Conservation (phyloP, 2,113 vertebrate genomes). For the Phylloscopus trochilus region DNA sequence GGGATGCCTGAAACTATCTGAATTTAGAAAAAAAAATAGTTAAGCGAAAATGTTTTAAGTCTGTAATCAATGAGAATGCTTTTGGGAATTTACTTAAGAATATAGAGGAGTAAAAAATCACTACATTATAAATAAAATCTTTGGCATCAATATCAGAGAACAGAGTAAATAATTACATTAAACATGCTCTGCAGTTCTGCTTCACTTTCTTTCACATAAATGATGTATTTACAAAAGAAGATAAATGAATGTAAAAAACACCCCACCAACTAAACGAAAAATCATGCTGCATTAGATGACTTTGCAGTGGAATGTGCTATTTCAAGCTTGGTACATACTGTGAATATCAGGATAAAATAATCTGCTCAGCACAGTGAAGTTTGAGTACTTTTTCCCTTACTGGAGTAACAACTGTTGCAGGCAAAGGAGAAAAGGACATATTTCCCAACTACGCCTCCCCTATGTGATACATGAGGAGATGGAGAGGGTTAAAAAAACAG, state of each 20-base stretch:
- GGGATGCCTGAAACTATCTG: neutral
- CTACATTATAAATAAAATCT: neutral
- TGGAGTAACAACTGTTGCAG: neutral
- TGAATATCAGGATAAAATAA: neutral
- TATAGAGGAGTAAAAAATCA: neutral
- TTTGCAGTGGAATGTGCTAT: neutral
- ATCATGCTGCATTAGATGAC: neutral
- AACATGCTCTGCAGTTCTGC: neutral
- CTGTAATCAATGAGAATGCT: neutral
- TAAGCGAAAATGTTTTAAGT: neutral
- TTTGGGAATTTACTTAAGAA: neutral
- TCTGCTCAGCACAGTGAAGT: neutral
- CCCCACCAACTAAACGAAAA: neutral
- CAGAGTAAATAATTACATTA: neutral
- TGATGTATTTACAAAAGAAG: neutral
- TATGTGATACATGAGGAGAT: neutral
- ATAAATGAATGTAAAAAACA: neutral
- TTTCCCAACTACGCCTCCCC: neutral
- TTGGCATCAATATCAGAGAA: neutral
- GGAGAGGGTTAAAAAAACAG: neutral
- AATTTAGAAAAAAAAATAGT: neutral
- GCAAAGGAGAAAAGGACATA: neutral
- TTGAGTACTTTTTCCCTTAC: neutral
- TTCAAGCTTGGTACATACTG: neutral
- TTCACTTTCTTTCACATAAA: neutral